A percentile compares a stretch with the other conserved stretches of the same genome.
phyloP scores from a whole-genome alignment of 2,888 invertebrate genomes.

The Beris morrisii region DNA sequence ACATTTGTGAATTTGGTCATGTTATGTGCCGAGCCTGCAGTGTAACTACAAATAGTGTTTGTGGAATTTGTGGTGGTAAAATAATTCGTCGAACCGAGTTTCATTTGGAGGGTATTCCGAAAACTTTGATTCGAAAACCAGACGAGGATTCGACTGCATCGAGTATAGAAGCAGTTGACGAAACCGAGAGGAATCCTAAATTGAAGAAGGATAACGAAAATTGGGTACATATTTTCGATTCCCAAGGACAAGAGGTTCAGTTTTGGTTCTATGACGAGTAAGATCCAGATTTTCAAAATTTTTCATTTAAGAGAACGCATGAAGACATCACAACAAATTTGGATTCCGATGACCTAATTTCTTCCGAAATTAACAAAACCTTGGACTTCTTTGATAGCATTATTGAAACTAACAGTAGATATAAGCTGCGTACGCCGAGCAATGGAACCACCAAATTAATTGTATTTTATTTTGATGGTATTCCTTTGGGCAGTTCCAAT shows the following conservation, averaged over 20 bases:
- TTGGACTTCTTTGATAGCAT: neutral
- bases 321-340: neutral
- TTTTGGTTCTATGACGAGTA: neutral
- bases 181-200: neutral
- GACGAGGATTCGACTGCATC: neutral
- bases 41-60: neutral
- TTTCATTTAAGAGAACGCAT: neutral
- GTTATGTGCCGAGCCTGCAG: constrained; percentile 30
- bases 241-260: constrained; percentile 6
- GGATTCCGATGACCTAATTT: neutral
- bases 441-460: constrained; percentile 2
- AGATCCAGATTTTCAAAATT: neutral
- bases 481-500: neutral
- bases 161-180: neutral
- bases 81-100: constrained; percentile 27
- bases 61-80: constrained; percentile 23
- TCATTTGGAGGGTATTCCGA: constrained; percentile 30
- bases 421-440: constrained; percentile 18
- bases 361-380: neutral
- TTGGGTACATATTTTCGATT: constrained; percentile 5
- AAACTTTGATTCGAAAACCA: constrained; percentile 11
- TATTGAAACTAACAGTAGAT: constrained; percentile 11
- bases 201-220: constrained; percentile 11
- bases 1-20: constrained; percentile 35
- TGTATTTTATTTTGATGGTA: constrained; percentile 2